Conservation (phyloP, 2,888 invertebrate species). For the Callyntrura guangdongensis region DNA sequence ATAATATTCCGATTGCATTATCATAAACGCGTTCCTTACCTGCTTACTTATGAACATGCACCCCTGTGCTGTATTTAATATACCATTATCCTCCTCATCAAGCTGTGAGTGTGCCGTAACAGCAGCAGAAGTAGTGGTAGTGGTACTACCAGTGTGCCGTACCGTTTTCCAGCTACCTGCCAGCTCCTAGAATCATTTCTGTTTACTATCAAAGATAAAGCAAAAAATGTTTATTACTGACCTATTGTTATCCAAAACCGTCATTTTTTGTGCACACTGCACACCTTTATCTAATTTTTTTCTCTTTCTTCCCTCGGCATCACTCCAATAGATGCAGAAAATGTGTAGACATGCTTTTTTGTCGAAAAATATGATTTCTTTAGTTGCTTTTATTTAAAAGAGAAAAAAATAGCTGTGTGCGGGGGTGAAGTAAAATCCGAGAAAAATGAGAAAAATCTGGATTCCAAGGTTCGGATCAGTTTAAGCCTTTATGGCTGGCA, state of each 20-base stretch:
- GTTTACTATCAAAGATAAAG: neutral
- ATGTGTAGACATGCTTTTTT: too few species aligned
- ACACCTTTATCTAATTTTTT: neutral
- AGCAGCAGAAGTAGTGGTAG: too few species aligned
- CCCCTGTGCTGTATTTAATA: neutral
- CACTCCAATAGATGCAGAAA: too few species aligned
- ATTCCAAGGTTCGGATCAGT: conserved; percentile 18
- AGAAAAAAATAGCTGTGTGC: neutral
- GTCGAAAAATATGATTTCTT: neutral
- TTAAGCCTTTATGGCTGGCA: neutral
- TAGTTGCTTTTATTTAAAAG: neutral
- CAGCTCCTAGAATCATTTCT: neutral
- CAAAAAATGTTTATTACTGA: neutral
- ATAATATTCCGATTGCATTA: too few species aligned
- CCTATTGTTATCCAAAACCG: neutral
- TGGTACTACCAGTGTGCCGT: conserved; percentile 20
- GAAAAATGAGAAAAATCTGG: neutral
- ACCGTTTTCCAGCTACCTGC: conserved; percentile 50
- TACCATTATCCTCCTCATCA: neutral
- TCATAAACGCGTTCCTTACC: too few species aligned
- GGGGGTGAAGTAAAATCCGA: neutral
- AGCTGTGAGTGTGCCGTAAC: conserved; percentile 21
- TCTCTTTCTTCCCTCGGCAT: neutral
- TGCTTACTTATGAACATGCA: too few species aligned
- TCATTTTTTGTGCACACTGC: neutral